A percentile compares a stretch with the other conserved stretches of the same genome.
phyloP scores from a whole-genome alignment of 1,140 invertebrate genomes.

The Procambarus clarkii region DNA sequence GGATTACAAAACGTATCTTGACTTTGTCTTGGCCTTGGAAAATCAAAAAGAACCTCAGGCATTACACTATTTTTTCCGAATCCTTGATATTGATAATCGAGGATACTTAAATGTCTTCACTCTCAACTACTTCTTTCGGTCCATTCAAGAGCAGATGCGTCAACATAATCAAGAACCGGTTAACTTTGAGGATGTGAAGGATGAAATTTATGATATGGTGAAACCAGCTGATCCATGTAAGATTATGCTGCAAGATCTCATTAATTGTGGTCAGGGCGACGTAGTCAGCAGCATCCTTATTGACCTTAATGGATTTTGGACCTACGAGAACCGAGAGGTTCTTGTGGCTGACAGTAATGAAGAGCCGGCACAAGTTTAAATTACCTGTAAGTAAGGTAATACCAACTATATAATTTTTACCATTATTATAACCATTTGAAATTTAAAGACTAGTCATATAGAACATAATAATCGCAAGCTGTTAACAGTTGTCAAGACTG shows the following conservation, averaged over 20 bases:
- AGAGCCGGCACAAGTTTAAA: conserved; percentile 66
- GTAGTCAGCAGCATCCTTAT: conserved; percentile 95
- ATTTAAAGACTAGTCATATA: too few relatives aligned
- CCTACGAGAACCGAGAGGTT: conserved; percentile 92
- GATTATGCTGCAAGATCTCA: conserved; percentile 92
- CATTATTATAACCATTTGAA: too few relatives aligned
- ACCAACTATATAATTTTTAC: too few relatives aligned
- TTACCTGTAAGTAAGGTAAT: too few relatives aligned
- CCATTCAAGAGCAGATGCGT: conserved; percentile 92
- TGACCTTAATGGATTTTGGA: conserved; percentile 97
- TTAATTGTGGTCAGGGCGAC: conserved; percentile 88
- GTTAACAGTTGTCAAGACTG: too few relatives aligned
- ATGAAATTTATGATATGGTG: conserved; percentile 99
- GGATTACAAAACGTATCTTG: conserved; percentile 98
- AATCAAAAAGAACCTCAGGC: conserved; percentile 94
- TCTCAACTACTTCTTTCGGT: conserved; percentile 93
- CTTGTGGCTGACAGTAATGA: conserved; percentile 68
- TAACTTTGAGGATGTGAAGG: conserved; percentile 94
- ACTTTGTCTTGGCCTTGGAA: conserved; percentile 95
- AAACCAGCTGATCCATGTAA: conserved; percentile 88
- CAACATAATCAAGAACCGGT: conserved; percentile 90
- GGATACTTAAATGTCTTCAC: conserved; percentile 94
- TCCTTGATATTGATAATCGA: conserved; percentile 91
- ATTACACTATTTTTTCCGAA: conserved; percentile 92
- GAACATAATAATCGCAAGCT: too few relatives aligned